Percentiles rank a stretch among this genome's conserved stretches.
Evolutionary conservation across 35 echinoderm and acorn worm genomes (phyloP).

Genomic region (Diadema setosum): DNA sequence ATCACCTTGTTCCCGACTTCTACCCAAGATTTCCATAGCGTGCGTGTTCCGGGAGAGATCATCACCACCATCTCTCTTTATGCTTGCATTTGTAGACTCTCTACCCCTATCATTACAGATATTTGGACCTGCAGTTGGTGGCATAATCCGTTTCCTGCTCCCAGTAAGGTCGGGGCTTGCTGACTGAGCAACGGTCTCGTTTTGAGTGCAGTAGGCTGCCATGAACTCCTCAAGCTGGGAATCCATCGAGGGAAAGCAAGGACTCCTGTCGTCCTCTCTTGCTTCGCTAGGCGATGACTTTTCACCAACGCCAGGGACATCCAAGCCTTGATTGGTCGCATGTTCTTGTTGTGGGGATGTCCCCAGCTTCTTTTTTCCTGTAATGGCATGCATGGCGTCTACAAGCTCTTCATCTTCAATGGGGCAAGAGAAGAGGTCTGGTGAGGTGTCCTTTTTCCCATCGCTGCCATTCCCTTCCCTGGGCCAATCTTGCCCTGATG

Average conservation of each 20-base stretch:
- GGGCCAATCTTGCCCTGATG: neutral
- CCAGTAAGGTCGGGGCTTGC: constrained; percentile 57
- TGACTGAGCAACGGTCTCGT: constrained; percentile 52
- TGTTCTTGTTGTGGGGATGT: neutral
- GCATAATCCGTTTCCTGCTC: no score
- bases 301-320: no score
- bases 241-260: constrained; percentile 55
- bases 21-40: no score
- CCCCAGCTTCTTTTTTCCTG: neutral
- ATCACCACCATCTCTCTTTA: no score
- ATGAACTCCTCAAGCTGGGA: constrained; percentile 63
- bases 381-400: neutral
- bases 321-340: no score
- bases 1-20: no score
- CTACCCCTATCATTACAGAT: no score
- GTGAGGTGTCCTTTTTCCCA: neutral
- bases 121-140: no score
- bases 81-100: no score
- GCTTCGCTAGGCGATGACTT: no score
- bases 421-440: constrained; percentile 5
- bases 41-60: no score
- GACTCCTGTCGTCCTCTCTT: constrained; percentile 16
- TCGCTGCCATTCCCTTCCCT: neutral
- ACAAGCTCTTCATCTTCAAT: neutral
- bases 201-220: constrained; percentile 51